These are phyloP conservation scores for Eremophila alpestris DNA, from an alignment of 2,797 vertebrate genomes.

Conservation along the genomic window DNA sequence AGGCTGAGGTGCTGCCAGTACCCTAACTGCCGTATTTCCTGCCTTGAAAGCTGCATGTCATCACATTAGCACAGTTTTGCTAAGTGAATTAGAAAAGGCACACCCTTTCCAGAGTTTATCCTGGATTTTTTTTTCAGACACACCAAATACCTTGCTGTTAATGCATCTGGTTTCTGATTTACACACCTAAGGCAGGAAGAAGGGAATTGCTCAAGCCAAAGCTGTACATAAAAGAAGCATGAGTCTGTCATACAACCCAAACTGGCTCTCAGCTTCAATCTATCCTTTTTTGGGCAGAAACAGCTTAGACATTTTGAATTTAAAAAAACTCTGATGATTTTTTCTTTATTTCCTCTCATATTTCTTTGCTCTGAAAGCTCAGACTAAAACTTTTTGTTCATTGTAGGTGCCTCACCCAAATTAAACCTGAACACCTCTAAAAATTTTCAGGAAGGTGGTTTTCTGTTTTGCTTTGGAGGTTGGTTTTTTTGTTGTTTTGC, in stretches of 20 bases:
- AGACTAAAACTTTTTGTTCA: neutral
- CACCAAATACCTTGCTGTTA: neutral
- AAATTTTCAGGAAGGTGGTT: neutral
- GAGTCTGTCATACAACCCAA: neutral
- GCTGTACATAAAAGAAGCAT: neutral
- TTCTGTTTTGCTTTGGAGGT: neutral
- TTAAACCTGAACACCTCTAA: neutral
- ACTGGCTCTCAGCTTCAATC: neutral
- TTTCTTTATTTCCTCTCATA: neutral
- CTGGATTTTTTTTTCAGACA: neutral
- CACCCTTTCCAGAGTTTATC: neutral
- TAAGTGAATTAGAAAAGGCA: neutral
- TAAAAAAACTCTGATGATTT: neutral
- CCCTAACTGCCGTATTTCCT: neutral
- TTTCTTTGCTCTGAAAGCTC: neutral
- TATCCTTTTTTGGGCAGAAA: conserved; percentile 18
- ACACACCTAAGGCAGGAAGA: neutral
- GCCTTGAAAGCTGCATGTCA: neutral
- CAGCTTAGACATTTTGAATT: neutral
- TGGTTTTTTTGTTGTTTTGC: neutral
- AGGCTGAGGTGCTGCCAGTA: neutral
- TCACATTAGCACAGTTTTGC: neutral
- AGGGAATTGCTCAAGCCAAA: neutral
- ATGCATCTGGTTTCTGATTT: neutral
- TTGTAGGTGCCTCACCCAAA: neutral